Evolutionary conservation across 2,888 invertebrate genomes (phyloP), one percentile per base, ranked within the genome.

Genomic region (Toxonevra muliebris): DNA sequence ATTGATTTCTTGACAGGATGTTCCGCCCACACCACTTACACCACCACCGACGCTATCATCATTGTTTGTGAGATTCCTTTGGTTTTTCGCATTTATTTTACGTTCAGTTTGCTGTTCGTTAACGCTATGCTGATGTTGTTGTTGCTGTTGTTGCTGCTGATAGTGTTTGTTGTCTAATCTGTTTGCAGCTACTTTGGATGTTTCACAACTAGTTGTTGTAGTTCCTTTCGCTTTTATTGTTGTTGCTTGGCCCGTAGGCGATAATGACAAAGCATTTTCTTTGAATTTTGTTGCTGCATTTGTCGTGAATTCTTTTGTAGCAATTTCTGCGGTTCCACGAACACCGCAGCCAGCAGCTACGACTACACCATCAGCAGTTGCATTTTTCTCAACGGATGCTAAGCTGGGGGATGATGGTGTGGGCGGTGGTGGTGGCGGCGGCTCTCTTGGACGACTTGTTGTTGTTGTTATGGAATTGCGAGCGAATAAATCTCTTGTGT

Each of bases 401-500:
- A 64, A 2, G 30, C 43, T 30, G 41, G 68, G 19, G 52, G 61
- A 13, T 19, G 48, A 8, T 45, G 43, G 64, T 53, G 85, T 87
- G 75, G 82, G 87, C 41, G 87, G 87, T 13, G 88, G 88, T 10
- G 87, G 87, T 43, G 83, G 82, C n/a, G 83, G 83, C 41, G 83
- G 84, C 69, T 87, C 86, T 66, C 81, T 84, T 17, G 88, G 87
- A 70, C 87, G 78, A 74, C 77, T 74, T 63, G 72, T 66, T 57
- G 61, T 57, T 15, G 57, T 53, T 43, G 66, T 61, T n/a, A 15
- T 50, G 15, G 54, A 52, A 40, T 63, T 73, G 42, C 77, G 86
- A 20, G 87, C 84, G 82, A 92, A 91, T 71, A 90, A 87, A 83
- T 89, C 89, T 80, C 89, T 88, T 20, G 89, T 87, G 81, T 90